Conservation (phyloP, 2,113 vertebrate species). For the Neomonachus schauinslandi region DNA sequence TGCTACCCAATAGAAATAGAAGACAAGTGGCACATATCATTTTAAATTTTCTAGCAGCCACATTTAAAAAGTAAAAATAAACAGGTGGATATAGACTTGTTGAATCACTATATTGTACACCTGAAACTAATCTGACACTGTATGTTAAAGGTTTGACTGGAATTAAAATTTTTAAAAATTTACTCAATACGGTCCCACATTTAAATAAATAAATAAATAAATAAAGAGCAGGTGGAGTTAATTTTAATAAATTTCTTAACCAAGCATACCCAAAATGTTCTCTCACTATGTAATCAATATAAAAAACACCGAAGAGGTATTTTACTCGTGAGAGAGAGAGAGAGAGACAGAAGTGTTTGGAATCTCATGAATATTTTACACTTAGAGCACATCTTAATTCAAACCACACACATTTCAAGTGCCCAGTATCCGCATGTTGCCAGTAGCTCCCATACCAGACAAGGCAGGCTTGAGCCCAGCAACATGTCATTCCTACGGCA, state of each 20-base stretch:
- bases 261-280: background rate
- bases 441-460: background rate
- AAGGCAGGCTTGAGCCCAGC: background rate
- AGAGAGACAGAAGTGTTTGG: background rate
- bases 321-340: background rate
- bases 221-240: background rate
- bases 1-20: background rate
- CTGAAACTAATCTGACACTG: background rate
- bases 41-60: background rate
- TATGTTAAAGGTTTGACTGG: background rate
- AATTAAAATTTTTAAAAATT: background rate
- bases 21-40: background rate
- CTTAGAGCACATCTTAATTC: background rate
- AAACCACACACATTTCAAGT: background rate
- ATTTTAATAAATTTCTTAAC: background rate
- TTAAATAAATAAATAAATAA: background rate
- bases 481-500: background rate
- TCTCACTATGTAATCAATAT: background rate
- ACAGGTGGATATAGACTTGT: background rate
- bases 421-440: background rate
- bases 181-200: background rate
- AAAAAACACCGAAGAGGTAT: background rate
- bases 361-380: background rate
- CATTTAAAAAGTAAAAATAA: constrained; percentile 43
- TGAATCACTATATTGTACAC: background rate